Percentiles rank a stretch among this genome's conserved stretches.
Conservation (phyloP, 2,797 vertebrate genomes). For the Pantherophis vulpinus region DNA sequence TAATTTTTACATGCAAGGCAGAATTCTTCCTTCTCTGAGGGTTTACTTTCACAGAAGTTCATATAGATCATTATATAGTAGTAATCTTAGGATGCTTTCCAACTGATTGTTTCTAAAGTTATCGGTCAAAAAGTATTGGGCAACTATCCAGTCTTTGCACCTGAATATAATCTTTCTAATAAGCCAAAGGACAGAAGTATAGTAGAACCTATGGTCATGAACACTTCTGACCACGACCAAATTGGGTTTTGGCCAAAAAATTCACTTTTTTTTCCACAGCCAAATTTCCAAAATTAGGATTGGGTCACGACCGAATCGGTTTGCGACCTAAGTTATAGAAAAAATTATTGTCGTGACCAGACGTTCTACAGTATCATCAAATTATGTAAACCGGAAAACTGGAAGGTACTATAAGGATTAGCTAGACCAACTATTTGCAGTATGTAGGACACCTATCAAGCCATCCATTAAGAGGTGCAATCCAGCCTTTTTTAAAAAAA, state of each 20-base stretch:
- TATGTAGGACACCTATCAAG: not conserved
- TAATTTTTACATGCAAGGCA: not conserved
- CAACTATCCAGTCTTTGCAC: not conserved
- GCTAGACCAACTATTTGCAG: not conserved
- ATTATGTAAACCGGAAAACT: not conserved
- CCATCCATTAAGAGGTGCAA: not conserved
- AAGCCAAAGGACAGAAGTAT: not conserved
- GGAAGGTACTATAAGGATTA: not conserved
- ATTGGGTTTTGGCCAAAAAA: too few species aligned
- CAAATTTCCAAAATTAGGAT: too few species aligned
- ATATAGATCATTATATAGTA: not conserved
- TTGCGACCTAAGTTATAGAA: too few species aligned
- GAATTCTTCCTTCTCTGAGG: not conserved
- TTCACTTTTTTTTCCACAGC: too few species aligned
- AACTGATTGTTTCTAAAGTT: not conserved
- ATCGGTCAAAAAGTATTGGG: not conserved
- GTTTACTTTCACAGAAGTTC: not conserved
- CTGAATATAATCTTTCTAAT: not conserved
- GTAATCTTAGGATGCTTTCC: not conserved
- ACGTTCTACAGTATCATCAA: not conserved
- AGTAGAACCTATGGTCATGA: too few species aligned
- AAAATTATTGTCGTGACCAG: too few species aligned
- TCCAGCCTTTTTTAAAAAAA: not conserved
- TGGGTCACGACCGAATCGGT: too few species aligned
- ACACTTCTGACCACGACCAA: too few species aligned